phyloP scores from a whole-genome alignment of 2,888 invertebrate species.

The Ophioninae sp. region DNA sequence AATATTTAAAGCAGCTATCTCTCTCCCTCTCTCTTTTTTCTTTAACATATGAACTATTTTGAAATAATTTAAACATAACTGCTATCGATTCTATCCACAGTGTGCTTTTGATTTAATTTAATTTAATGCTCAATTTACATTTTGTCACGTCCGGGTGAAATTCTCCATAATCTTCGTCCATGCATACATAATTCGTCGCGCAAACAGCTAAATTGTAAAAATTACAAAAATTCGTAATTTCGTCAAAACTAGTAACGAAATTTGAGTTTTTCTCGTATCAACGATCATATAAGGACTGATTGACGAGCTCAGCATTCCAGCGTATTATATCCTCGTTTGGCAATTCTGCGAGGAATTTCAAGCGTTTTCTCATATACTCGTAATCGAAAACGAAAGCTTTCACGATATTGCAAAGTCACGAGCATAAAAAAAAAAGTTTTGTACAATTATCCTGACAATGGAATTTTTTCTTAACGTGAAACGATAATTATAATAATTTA shows the following conservation, averaged over 20 bases:
- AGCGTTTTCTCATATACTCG: slow-evolving; percentile 2
- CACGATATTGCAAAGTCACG: neutral
- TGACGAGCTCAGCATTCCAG: neutral
- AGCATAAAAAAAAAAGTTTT: neutral
- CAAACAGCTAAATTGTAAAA: neutral
- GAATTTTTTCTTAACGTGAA: no score
- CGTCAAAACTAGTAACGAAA: neutral
- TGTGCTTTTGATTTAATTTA: neutral
- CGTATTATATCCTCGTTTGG: neutral
- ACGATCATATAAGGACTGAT: neutral
- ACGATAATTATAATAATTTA: no score
- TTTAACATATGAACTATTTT: neutral
- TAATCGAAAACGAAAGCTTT: neutral
- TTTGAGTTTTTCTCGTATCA: neutral
- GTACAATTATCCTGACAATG: no score
- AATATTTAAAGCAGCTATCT: no score
- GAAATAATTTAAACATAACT: neutral
- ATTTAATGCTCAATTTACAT: neutral
- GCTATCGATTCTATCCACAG: neutral
- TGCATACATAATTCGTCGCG: neutral
- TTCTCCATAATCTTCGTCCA: neutral
- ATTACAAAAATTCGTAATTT: neutral
- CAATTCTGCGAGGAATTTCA: neutral
- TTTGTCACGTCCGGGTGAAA: neutral
- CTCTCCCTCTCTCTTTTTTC: neutral